These are phyloP conservation scores for Liparis tanakae DNA, from an alignment of 2,797 vertebrate genomes.

Conservation along the genomic window DNA sequence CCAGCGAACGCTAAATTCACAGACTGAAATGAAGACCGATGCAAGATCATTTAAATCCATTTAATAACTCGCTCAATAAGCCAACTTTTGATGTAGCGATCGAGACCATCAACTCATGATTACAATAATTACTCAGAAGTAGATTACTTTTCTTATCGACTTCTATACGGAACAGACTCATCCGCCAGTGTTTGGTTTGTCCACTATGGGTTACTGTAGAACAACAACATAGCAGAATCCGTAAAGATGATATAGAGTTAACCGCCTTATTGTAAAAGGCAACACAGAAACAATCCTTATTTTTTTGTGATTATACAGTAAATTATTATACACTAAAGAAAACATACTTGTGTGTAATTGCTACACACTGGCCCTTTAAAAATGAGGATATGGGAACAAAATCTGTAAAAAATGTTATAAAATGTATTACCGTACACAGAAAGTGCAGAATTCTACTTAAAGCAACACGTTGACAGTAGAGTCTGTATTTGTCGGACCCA, in stretches of 20 bases:
- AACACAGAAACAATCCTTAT: not conserved
- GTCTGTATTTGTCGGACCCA: conserved; percentile 6
- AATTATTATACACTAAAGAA: too few species aligned
- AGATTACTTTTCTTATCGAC: too few species aligned
- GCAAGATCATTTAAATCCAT: not conserved
- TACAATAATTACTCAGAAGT: too few species aligned
- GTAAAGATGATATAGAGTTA: not conserved
- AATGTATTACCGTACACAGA: not conserved
- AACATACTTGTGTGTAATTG: not conserved
- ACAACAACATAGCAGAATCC: not conserved
- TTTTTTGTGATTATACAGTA: conserved; percentile 2
- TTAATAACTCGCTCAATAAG: not conserved
- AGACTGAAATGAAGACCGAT: conserved; percentile 1
- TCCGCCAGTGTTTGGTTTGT: not conserved
- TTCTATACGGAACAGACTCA: too few species aligned
- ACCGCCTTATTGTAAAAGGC: not conserved
- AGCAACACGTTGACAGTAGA: not conserved
- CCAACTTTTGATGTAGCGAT: not conserved
- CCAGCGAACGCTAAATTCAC: not conserved
- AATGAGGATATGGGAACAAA: not conserved
- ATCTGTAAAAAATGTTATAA: not conserved
- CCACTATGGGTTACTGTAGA: not conserved
- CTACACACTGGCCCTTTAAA: not conserved
- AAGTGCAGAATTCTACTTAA: not conserved
- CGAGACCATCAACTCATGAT: too few species aligned